Conservation (phyloP, 2,888 invertebrate species). For the Thumatha senex region DNA sequence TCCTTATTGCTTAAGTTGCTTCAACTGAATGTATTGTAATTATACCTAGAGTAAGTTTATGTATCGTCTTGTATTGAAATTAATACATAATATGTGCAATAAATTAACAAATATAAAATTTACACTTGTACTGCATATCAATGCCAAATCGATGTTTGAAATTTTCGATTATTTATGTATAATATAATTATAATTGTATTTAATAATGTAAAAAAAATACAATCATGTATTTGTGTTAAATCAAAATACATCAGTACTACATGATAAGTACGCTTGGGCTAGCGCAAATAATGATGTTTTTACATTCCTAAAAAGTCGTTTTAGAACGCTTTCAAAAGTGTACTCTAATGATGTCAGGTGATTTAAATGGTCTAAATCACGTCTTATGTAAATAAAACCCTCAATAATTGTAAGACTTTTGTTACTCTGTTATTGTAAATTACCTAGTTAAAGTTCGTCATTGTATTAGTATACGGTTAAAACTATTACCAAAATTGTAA, state of each 20-base stretch:
- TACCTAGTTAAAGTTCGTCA: slow-evolving; percentile 63
- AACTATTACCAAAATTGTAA: slow-evolving; percentile 79
- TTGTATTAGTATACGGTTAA: slow-evolving; percentile 79
- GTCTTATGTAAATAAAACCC: slow-evolving; percentile 66
- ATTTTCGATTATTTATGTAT: slow-evolving; percentile 35
- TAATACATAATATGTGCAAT: slow-evolving; percentile 68
- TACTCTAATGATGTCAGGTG: slow-evolving; percentile 8
- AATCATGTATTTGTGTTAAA: slow-evolving; percentile 17
- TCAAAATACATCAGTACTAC: not conserved
- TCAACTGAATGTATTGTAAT: slow-evolving; percentile 45
- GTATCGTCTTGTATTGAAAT: slow-evolving; percentile 55
- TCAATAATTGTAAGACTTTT: slow-evolving; percentile 57
- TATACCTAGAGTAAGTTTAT: slow-evolving; percentile 41
- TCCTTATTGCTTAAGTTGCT: slow-evolving; percentile 37
- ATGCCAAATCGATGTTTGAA: slow-evolving; percentile 70
- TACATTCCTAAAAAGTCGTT: not conserved
- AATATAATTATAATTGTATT: slow-evolving; percentile 8
- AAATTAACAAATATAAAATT: slow-evolving; percentile 62
- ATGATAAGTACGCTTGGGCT: no score
- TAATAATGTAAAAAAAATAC: slow-evolving; percentile 14
- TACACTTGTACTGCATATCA: slow-evolving; percentile 71
- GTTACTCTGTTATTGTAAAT: slow-evolving; percentile 77
- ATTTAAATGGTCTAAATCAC: slow-evolving; percentile 39
- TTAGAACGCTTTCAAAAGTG: not conserved
- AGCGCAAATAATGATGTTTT: no score